Percentiles rank a stretch among this genome's conserved stretches.
Conservation (phyloP, 2,797 vertebrate species). For the Pitangus sulphuratus region DNA sequence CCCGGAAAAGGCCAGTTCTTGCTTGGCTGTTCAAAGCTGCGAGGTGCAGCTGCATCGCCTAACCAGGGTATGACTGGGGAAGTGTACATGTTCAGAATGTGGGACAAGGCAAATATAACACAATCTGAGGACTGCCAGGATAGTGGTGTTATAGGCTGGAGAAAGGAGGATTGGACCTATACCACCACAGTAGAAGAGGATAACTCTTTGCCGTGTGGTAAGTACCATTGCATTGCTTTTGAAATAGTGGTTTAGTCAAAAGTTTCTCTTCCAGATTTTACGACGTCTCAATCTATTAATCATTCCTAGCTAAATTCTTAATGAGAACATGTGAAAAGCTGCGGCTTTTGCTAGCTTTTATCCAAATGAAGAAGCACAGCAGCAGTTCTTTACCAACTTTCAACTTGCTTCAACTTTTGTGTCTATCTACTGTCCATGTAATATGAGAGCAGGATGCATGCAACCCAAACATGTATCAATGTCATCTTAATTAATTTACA, state of each 20-base stretch:
- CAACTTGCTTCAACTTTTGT: background rate
- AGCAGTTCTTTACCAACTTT: background rate
- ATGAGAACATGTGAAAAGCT: background rate
- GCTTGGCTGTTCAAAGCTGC: conserved; percentile 66
- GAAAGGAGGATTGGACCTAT: conserved; percentile 63
- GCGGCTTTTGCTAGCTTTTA: background rate
- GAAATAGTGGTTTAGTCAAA: background rate
- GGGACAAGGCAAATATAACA: conserved; percentile 53
- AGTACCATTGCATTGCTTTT: conserved; percentile 21
- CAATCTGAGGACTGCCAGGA: conserved; percentile 33
- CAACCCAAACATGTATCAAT: background rate
- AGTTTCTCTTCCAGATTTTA: background rate
- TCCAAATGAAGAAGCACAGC: background rate
- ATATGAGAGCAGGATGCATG: background rate
- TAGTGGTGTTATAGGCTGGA: conserved; percentile 69
- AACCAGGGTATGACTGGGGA: conserved; percentile 63
- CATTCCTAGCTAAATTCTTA: background rate
- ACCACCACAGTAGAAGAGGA: conserved; percentile 41
- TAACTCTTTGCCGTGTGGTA: conserved; percentile 64
- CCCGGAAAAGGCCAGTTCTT: conserved; percentile 58
- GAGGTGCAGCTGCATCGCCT: background rate
- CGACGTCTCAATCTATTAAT: background rate
- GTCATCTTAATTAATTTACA: background rate
- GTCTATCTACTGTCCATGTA: background rate
- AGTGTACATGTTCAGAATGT: conserved; percentile 77